Base-by-base conservation (phyloP, 2,797 vertebrate species). In the Scolopax rusticola region DNA sequence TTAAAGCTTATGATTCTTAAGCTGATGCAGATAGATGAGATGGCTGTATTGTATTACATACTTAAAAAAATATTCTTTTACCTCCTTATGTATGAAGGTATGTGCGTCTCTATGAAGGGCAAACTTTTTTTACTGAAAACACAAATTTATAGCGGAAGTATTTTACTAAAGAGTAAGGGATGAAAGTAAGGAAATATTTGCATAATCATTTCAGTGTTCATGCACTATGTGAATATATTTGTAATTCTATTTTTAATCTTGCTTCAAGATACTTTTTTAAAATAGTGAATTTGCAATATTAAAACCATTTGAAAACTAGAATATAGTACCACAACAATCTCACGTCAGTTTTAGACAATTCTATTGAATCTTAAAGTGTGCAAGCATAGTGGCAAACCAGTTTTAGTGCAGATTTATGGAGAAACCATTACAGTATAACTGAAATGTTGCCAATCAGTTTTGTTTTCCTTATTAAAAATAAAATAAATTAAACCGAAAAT, bases 371-470 rank as follows among this genome's bases (percentile, higher is more conserved):
- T 92, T 95, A 91, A 95, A 95, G 76, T 92, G 45, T 48, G 47
- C 91, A 74, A 91, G 95, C 97, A 74, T 4, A 81, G 15, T 36
- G 88, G 78, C 96, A 96, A 95, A 87, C 32, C 60, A 73, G 81
- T 93, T 95, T 94, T 82, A 92, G 32, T 88, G 77, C 59, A 94
- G 84, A 85, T 94, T 84, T 88, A 75, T 90, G 87, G 88, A 96
- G 92, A 97, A 91, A 69, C 40, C 17, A 67, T 95, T 94, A 89
- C 74, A 93, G 76, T 69, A 53, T 84, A 95, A 93, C 45, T 86
- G 87, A 97, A 96, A 78, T 90, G 68, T 85, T 96, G 59, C 63
- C 69, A 78, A 81, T 81, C 27, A 87, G 63, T 85, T 93, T 71
- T 61, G 63, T n/a, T 84, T 94, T 64, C 53, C 64, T 51, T 71